Base-by-base conservation (phyloP, 2,888 invertebrate species). In the Pachliopta kotzebuea region DNA sequence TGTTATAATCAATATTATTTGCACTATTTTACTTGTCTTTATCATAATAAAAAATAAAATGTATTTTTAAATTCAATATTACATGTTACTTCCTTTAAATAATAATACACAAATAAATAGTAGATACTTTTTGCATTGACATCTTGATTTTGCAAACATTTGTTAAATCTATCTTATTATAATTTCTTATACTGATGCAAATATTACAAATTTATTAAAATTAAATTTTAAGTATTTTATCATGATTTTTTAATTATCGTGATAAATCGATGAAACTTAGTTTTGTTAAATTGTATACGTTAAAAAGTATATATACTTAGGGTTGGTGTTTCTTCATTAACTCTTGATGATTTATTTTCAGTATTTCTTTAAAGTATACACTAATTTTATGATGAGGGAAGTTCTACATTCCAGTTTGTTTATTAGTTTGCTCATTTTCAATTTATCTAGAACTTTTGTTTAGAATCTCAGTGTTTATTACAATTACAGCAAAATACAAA, bases 391-490 rank as follows among this genome's bases (percentile, higher is more conserved):
- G 45, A 6, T 45, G 45, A n/a, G 4, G 45, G 45, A 45, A 37
- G 14, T 37, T 11, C 11, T 45, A n/a, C 45, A 45, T 45, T 45
- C 45, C 45, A 45, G 18, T n/a, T 45, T 45, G 0, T 45, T 45
- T n/a, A 50, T 20, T 23, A 42, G 37, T 26, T 20, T 53, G 18
- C 31, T 52, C 24, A 31, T 24, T 17, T 37, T 42, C 24, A 20
- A 42, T 57, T 20, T 56, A 52, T 55, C 52, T 62, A 56, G 57
- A 63, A 58, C 58, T 57, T 63, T 53, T 45, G 17, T 20, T 63
- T 62, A 50, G 57, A 63, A 58, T 63, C 63, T 63, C 57, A 53
- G 20, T 20, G 20, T 52, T 62, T 20, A 50, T n/a, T 45, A 45
- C n/a, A 18, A n/a, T 45, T 45, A 45, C 45, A 45, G 11, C 9